phyloP scores from a whole-genome alignment of 2,797 vertebrate species.

The Gila robusta region DNA sequence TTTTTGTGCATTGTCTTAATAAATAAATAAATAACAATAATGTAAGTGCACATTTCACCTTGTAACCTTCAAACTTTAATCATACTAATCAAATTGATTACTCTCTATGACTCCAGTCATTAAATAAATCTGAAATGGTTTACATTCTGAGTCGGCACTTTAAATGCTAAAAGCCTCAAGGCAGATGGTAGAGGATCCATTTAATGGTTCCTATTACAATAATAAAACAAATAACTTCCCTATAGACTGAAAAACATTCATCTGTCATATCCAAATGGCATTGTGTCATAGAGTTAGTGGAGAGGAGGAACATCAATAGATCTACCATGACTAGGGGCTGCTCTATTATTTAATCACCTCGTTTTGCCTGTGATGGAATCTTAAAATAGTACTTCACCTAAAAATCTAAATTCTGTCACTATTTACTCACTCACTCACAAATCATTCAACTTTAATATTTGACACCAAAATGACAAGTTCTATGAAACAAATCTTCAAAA shows the following conservation, averaged over 20 bases:
- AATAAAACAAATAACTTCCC: conserved; percentile 43
- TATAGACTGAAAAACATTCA: conserved; percentile 7
- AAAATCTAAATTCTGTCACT: not conserved
- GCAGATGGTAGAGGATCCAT: conserved; percentile 18
- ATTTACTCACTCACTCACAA: not conserved
- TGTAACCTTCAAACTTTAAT: conserved; percentile 3
- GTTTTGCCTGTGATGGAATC: conserved; percentile 1
- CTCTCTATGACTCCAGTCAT: not conserved
- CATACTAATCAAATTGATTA: conserved; percentile 5
- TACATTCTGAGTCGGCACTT: not conserved
- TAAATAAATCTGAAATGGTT: conserved; percentile 9
- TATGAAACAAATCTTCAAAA: not conserved
- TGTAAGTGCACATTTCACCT: not conserved
- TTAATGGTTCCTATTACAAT: conserved; percentile 40
- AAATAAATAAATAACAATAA: conserved; percentile 11
- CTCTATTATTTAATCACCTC: conserved; percentile 26
- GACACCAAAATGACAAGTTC: not conserved
- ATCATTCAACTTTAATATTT: not conserved
- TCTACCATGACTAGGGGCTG: conserved; percentile 21
- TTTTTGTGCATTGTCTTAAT: not conserved
- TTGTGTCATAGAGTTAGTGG: conserved; percentile 20
- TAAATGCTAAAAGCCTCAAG: not conserved
- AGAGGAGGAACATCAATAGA: conserved; percentile 32
- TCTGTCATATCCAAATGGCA: conserved; percentile 42
- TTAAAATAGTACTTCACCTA: not conserved